These are phyloP conservation scores for Bombus turneri DNA, from an alignment of 1,140 invertebrate genomes.

Conservation along the genomic window DNA sequence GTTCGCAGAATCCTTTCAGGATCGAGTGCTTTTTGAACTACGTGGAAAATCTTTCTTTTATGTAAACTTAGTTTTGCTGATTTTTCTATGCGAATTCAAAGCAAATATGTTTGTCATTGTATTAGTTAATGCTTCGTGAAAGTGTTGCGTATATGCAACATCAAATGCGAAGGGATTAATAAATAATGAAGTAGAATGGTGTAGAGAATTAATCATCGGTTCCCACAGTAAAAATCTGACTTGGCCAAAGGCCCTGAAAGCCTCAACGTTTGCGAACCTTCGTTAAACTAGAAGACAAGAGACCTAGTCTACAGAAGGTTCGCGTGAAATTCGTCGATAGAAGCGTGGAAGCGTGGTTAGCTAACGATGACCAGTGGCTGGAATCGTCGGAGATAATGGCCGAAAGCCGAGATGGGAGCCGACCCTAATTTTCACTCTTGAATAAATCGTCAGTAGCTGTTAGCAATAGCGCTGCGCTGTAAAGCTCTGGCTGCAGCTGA, in stretches of 20 bases:
- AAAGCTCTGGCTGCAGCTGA: conserved; percentile 47
- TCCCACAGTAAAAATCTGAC: background rate
- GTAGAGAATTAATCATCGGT: background rate
- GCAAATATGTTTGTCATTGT: too few relatives aligned
- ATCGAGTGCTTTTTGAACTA: too few relatives aligned
- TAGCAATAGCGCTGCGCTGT: conserved; percentile 39
- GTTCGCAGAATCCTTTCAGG: too few relatives aligned
- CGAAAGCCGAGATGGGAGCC: conserved; percentile 28
- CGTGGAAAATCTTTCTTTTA: too few relatives aligned
- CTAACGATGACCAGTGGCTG: conserved; percentile 26
- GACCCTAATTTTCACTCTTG: conserved; percentile 55
- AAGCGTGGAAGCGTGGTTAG: conserved; percentile 20
- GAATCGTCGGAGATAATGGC: conserved; percentile 38
- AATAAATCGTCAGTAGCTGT: conserved; percentile 55
- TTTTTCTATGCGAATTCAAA: too few relatives aligned
- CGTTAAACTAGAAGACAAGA: background rate
- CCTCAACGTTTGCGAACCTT: background rate
- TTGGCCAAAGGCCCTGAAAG: background rate
- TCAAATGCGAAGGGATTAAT: background rate
- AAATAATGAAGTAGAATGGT: background rate
- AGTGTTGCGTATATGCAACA: too few relatives aligned
- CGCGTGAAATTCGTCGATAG: conserved; percentile 6
- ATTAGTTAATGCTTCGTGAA: background rate
- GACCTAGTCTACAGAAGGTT: background rate
- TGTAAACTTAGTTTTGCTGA: too few relatives aligned